phyloP scores from a whole-genome alignment of 2,888 invertebrate genomes.

The Parnassius glacialis region DNA sequence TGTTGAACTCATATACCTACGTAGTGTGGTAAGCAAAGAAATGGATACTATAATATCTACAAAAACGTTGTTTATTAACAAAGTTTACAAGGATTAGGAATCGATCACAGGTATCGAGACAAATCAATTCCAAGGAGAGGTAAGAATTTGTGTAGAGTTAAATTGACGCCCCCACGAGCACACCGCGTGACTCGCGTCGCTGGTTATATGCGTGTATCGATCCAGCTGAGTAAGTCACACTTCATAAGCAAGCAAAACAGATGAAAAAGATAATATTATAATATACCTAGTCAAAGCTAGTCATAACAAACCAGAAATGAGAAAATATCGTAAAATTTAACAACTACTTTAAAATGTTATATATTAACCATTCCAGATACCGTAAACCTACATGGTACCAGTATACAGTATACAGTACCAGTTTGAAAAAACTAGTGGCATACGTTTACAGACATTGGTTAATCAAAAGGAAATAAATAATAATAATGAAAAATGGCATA shows the following conservation, averaged over 20 bases:
- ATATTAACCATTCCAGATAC: no score
- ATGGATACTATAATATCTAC: neutral
- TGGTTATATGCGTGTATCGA: constrained; percentile 68
- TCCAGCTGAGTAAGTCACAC: constrained; percentile 58
- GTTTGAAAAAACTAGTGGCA: no score
- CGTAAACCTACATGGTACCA: no score
- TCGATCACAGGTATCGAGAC: constrained; percentile 8
- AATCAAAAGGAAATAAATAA: no score
- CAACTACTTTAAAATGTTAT: no score
- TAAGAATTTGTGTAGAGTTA: constrained; percentile 27
- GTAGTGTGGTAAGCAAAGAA: neutral
- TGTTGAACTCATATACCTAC: neutral
- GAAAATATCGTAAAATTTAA: no score
- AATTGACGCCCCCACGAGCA: constrained; percentile 36
- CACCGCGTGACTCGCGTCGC: constrained; percentile 48
- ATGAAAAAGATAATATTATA: neutral
- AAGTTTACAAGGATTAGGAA: neutral
- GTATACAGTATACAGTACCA: no score
- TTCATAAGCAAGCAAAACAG: neutral
- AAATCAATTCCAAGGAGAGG: constrained; percentile 23
- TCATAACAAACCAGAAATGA: no score
- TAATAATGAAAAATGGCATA: no score
- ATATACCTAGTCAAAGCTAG: no score
- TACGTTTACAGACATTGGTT: no score
- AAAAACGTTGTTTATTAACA: neutral